These are phyloP conservation scores for Diarsia dahlii DNA, from an alignment of 2,888 invertebrate genomes.

Conservation along the genomic window DNA sequence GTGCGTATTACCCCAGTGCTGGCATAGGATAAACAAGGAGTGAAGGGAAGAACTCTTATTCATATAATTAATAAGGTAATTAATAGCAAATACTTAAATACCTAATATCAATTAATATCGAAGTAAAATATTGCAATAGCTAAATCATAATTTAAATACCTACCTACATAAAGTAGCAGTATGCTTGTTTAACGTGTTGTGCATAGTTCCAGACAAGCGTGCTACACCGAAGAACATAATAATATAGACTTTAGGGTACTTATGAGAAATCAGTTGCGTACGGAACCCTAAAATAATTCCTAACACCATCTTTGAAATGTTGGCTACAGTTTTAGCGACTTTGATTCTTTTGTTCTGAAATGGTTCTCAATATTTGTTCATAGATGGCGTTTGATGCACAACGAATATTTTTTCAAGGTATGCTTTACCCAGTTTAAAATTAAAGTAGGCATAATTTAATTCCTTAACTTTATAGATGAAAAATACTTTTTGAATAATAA, in stretches of 20 bases:
- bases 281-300: background rate
- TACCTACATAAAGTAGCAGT: no score
- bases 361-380: background rate
- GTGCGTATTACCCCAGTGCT: background rate
- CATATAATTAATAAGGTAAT: no score
- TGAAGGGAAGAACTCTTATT: no score
- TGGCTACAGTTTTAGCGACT: slow-evolving; percentile 1
- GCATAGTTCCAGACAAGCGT: background rate
- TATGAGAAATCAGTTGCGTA: no score
- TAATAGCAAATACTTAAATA: no score
- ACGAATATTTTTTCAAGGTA: background rate
- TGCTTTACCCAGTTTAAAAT: background rate
- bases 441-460: background rate
- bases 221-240: background rate
- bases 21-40: background rate
- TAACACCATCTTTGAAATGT: slow-evolving; percentile 37
- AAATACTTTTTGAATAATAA: background rate
- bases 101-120: no score
- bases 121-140: no score
- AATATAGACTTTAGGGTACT: background rate
- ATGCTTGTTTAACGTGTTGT: no score
- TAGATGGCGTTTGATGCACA: slow-evolving; percentile 35
- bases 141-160: no score
- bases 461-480: background rate
- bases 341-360: background rate